A percentile compares a stretch with the other conserved stretches of the same genome.
Evolutionary conservation across 2,888 invertebrate species (phyloP).

Genomic region (Drosophila colorata): DNA sequence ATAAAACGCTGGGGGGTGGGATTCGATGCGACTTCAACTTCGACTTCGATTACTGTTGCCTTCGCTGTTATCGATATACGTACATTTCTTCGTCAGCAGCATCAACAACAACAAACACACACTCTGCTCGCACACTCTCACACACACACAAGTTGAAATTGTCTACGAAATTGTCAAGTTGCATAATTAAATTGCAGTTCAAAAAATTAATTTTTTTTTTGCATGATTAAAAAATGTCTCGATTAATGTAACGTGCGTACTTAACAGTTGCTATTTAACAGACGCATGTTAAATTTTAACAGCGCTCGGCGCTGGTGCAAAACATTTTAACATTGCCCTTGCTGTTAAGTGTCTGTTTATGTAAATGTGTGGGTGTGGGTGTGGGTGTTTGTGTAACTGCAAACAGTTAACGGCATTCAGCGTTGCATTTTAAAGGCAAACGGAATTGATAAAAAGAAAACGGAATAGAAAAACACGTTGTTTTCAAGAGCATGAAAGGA

Average conservation of each 20-base stretch:
- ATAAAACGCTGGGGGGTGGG: slow-evolving; percentile 66
- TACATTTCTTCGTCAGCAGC: slow-evolving; percentile 35
- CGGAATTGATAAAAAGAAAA: slow-evolving; percentile 30
- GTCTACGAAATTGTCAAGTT: slow-evolving; percentile 31
- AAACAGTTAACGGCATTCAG: slow-evolving; percentile 60
- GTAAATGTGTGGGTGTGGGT: slow-evolving; percentile 1
- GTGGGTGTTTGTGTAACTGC: slow-evolving; percentile 42
- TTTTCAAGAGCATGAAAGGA: slow-evolving; percentile 33
- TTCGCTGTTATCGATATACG: slow-evolving; percentile 43
- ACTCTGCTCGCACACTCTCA: not conserved
- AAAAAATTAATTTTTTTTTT: slow-evolving; percentile 10
- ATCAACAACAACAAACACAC: slow-evolving; percentile 50
- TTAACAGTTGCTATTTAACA: slow-evolving; percentile 47
- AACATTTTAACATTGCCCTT: slow-evolving; percentile 20
- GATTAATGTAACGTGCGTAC: slow-evolving; percentile 51
- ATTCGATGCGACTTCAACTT: slow-evolving; percentile 7
- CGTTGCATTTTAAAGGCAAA: slow-evolving; percentile 37
- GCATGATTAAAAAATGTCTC: slow-evolving; percentile 24
- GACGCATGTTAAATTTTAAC: slow-evolving; percentile 45
- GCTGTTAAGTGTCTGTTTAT: slow-evolving; percentile 22
- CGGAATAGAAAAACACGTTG: slow-evolving; percentile 3
- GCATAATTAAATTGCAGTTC: slow-evolving; percentile 31
- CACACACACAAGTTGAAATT: slow-evolving; percentile 10
- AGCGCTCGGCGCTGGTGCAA: slow-evolving; percentile 43
- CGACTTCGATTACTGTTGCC: slow-evolving; percentile 7